Conservation (phyloP, 1,140 invertebrate genomes). For the Drosophila pruinosa region DNA sequence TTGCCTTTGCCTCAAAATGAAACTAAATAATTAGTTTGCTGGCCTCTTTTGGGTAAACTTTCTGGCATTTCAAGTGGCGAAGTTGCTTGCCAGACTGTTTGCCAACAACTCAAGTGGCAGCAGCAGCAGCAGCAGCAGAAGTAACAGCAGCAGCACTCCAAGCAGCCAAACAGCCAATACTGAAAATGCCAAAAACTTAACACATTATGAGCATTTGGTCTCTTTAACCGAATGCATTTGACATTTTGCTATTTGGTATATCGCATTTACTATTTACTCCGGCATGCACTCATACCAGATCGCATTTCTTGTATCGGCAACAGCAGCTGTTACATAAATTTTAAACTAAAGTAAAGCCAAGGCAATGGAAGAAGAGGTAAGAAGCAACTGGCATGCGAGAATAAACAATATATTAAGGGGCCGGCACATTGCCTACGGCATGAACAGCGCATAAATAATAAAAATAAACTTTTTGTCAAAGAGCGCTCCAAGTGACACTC, state of each 20-base stretch:
- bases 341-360: slow-evolving; percentile 35
- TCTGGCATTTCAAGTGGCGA: slow-evolving; percentile 71
- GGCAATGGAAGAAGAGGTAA: slow-evolving; percentile 15
- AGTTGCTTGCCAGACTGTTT: slow-evolving; percentile 72
- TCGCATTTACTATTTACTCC: slow-evolving; percentile 17
- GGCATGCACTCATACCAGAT: not conserved
- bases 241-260: slow-evolving; percentile 58
- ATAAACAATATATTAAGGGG: slow-evolving; percentile 46
- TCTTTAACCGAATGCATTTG: slow-evolving; percentile 65
- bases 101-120: slow-evolving; percentile 73
- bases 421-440: slow-evolving; percentile 14
- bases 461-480: slow-evolving; percentile 74
- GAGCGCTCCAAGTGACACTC: slow-evolving; percentile 65
- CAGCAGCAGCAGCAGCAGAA: slow-evolving; percentile 24
- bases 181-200: slow-evolving; percentile 66
- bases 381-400: not conserved
- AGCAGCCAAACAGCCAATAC: slow-evolving; percentile 27
- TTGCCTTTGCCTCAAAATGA: slow-evolving; percentile 55
- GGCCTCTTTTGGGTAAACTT: slow-evolving; percentile 76
- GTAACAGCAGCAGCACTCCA: slow-evolving; percentile 38
- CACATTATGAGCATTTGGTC: slow-evolving; percentile 69
- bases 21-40: slow-evolving; percentile 81
- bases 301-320: slow-evolving; percentile 13
- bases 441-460: slow-evolving; percentile 66
- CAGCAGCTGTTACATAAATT: slow-evolving; percentile 72